Conservation (phyloP, 2,113 vertebrate genomes). For the Chaetura pelagica region DNA sequence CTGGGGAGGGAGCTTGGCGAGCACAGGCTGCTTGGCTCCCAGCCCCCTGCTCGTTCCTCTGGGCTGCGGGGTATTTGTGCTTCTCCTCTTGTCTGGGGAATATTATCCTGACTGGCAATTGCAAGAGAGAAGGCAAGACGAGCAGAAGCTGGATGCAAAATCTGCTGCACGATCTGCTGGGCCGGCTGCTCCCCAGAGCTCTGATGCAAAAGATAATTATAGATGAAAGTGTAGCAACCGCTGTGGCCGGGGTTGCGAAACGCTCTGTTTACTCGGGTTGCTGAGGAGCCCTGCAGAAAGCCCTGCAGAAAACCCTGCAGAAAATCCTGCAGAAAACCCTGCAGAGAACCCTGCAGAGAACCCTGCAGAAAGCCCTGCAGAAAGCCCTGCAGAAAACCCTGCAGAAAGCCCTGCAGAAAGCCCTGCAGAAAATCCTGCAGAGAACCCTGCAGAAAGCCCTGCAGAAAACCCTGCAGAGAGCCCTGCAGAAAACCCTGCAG, state of each 20-base stretch:
- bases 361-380: no score
- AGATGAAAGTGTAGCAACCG: neutral
- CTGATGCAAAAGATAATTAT: constrained; percentile 20
- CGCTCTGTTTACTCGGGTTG: constrained; percentile 42
- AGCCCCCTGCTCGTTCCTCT: neutral
- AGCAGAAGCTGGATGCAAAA: neutral
- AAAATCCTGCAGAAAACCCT: no score
- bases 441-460: no score
- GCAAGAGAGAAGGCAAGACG: neutral
- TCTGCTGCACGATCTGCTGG: neutral
- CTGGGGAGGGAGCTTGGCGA: neutral
- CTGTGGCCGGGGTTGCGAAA: neutral
- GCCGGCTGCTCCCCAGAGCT: neutral
- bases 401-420: neutral
- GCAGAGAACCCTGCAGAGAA: no score
- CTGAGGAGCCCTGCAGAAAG: neutral
- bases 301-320: neutral
- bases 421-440: neutral
- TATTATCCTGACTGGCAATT: neutral
- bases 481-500: neutral
- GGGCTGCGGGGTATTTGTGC: neutral
- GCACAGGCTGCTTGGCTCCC: neutral
- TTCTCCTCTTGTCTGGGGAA: neutral
- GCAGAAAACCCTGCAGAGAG: neutral
- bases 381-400: neutral